A percentile compares a stretch with the other conserved stretches of the same genome.
phyloP scores from a whole-genome alignment of 2,113 vertebrate species.

The Pipra filicauda region DNA sequence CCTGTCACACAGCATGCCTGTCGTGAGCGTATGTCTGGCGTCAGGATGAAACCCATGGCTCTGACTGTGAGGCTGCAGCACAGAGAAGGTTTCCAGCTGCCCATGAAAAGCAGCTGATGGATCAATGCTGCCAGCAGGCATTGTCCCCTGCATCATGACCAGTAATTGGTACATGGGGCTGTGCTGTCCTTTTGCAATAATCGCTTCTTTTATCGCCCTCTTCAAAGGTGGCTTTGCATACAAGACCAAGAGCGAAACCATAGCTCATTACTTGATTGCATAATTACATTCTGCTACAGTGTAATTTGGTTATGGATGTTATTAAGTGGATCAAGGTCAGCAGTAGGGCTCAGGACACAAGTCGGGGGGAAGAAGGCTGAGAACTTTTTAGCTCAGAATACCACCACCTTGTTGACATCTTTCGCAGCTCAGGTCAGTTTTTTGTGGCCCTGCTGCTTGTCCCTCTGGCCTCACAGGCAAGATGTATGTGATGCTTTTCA shows the following conservation, averaged over 20 bases:
- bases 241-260: conserved; percentile 40
- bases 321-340: conserved; percentile 60
- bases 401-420: neutral
- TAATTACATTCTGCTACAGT: conserved; percentile 57
- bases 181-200: neutral
- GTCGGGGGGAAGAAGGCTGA: neutral
- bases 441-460: neutral
- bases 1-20: neutral
- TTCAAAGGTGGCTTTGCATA: conserved; percentile 46
- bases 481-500: neutral
- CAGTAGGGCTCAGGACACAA: conserved; percentile 24
- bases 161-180: neutral
- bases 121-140: neutral
- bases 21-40: fast-evolving
- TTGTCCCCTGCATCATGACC: neutral
- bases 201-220: neutral
- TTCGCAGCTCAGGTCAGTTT: neutral
- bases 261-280: conserved; percentile 61
- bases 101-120: neutral
- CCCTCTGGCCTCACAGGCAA: neutral
- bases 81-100: neutral
- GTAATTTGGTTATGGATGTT: conserved; percentile 48
- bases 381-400: neutral
- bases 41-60: neutral
- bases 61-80: neutral